Conservation (phyloP, 2,888 invertebrate genomes). For the Chymomyza fuscimana region DNA sequence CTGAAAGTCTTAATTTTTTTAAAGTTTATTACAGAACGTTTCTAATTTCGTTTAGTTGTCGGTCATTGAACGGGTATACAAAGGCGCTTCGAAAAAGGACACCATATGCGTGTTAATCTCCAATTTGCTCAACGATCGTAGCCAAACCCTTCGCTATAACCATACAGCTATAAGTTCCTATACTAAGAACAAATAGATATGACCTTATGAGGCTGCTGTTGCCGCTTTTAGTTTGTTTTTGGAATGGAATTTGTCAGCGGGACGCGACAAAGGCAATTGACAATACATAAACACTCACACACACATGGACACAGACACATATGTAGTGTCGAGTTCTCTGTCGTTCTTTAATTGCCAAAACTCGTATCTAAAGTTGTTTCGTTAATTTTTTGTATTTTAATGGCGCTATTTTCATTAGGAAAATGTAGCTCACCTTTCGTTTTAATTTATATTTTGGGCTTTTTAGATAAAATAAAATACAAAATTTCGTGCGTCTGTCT, state of each 20-base stretch:
- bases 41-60: constrained; percentile 14
- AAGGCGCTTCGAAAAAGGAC: constrained; percentile 40
- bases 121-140: constrained; percentile 71
- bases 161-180: neutral
- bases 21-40: neutral
- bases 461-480: constrained; percentile 62
- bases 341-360: constrained; percentile 74
- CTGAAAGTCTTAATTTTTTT: neutral
- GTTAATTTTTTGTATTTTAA: constrained; percentile 62
- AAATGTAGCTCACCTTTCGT: constrained; percentile 60
- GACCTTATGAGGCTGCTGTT: constrained; percentile 38
- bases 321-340: neutral
- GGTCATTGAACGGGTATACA: constrained; percentile 58
- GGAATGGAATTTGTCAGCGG: constrained; percentile 1
- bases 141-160: constrained; percentile 7
- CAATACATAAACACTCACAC: neutral
- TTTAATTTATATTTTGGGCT: constrained; percentile 40
- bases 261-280: neutral
- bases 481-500: constrained; percentile 26
- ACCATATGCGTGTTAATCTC: constrained; percentile 75
- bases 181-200: constrained; percentile 20
- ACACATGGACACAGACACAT: neutral
- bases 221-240: neutral
- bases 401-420: constrained; percentile 75
- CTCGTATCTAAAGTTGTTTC: constrained; percentile 76